phyloP scores from a whole-genome alignment of 2,797 vertebrate species.

The Sternotherus odoratus region DNA sequence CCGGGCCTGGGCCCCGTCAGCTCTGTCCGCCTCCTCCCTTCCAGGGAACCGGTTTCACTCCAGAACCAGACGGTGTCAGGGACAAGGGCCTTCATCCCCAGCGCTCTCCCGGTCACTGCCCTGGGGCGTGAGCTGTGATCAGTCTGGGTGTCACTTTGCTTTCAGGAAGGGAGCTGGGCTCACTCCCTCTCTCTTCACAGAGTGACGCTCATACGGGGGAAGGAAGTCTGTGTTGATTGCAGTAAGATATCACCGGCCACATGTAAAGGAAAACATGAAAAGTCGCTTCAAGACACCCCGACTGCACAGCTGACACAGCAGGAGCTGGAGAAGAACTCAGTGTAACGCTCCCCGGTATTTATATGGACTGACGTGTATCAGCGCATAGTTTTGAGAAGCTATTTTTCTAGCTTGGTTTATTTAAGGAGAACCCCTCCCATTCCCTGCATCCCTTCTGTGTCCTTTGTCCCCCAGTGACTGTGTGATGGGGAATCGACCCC shows the following conservation, averaged over 20 bases:
- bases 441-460: not conserved
- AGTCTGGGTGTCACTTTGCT: not conserved
- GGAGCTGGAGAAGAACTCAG: accelerated
- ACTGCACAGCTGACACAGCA: not conserved
- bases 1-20: not conserved
- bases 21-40: not conserved
- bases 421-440: not conserved
- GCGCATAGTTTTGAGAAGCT: not conserved
- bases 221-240: not conserved
- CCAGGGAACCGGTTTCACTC: not conserved
- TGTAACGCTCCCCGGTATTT: not conserved
- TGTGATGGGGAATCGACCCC: not conserved
- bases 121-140: not conserved
- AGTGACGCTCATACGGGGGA: not conserved
- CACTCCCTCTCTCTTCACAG: not conserved
- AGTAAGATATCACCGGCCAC: not conserved
- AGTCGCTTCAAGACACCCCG: not conserved
- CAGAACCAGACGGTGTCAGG: too few relatives aligned
- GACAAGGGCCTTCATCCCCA: not conserved
- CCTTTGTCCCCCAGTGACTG: not conserved
- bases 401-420: not conserved
- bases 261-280: not conserved
- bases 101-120: not conserved
- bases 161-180: not conserved
- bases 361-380: not conserved